Conservation (phyloP, 2,888 invertebrate species). For the Stramonita haemastoma region DNA sequence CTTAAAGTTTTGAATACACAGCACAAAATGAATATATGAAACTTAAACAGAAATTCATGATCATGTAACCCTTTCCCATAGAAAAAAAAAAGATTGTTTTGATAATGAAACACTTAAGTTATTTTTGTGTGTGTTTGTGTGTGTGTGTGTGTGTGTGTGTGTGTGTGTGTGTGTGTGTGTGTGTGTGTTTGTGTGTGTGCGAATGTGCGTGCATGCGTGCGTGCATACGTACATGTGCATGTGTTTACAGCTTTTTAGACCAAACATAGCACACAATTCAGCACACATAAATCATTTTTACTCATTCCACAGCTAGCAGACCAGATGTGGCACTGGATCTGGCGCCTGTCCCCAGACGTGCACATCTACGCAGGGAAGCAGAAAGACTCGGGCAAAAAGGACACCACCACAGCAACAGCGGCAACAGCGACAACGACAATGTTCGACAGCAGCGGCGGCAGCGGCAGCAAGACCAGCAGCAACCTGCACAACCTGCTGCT, state of each 20-base stretch:
- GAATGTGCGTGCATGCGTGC: background rate
- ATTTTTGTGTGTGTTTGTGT: background rate
- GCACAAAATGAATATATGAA: no score
- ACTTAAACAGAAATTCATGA: no score
- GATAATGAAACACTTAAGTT: no score
- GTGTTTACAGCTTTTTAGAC: background rate
- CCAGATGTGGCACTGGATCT: conserved; percentile 39
- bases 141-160: background rate
- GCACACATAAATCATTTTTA: background rate
- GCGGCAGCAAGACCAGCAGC: background rate
- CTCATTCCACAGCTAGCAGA: conserved; percentile 13
- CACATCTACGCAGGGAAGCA: conserved; percentile 13
- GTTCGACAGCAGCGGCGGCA: background rate
- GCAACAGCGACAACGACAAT: background rate
- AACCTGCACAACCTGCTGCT: conserved; percentile 4
- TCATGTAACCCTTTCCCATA: background rate
- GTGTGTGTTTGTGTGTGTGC: background rate
- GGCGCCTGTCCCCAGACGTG: conserved; percentile 35
- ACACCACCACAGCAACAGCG: background rate
- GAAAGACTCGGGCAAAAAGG: background rate
- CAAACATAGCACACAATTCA: no score
- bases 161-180: conserved; percentile 2
- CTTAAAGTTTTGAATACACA: no score
- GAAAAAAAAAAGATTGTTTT: background rate
- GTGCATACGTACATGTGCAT: background rate